Conservation (phyloP, 2,888 invertebrate species). For the Nineta flava region DNA sequence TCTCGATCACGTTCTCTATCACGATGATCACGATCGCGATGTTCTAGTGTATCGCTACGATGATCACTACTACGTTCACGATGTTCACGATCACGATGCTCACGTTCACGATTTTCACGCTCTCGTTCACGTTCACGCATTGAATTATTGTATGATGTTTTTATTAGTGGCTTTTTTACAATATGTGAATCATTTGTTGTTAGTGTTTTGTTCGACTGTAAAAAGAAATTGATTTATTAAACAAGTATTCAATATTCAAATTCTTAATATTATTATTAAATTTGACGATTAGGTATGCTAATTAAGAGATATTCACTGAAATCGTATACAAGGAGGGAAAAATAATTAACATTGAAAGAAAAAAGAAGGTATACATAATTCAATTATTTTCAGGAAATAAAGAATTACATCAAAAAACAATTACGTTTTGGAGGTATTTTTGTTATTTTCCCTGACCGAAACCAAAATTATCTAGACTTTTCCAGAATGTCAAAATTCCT, state of each 20-base stretch:
- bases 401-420: no score
- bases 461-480: no score
- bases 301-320: no score
- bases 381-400: no score
- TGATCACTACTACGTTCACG: slow-evolving; percentile 19
- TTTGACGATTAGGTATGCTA: no score
- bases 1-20: slow-evolving; percentile 22
- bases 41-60: slow-evolving; percentile 16
- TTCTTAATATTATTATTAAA: no score
- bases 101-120: slow-evolving; percentile 21
- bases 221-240: background rate
- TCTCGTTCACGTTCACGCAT: slow-evolving; percentile 20
- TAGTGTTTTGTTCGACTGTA: slow-evolving; percentile 24
- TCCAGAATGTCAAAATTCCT: no score
- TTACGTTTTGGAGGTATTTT: no score
- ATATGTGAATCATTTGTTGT: slow-evolving; percentile 34
- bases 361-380: no score
- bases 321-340: no score
- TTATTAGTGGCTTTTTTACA: slow-evolving; percentile 32
- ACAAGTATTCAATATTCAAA: background rate
- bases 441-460: no score
- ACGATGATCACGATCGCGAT: slow-evolving; percentile 22
- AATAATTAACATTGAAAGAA: no score
- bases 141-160: slow-evolving; percentile 25
- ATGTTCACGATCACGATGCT: slow-evolving; percentile 21